A percentile compares a stretch with the other conserved stretches of the same genome.
Conservation (phyloP, 2,888 invertebrate genomes). For the Cerceris ruficornis region DNA sequence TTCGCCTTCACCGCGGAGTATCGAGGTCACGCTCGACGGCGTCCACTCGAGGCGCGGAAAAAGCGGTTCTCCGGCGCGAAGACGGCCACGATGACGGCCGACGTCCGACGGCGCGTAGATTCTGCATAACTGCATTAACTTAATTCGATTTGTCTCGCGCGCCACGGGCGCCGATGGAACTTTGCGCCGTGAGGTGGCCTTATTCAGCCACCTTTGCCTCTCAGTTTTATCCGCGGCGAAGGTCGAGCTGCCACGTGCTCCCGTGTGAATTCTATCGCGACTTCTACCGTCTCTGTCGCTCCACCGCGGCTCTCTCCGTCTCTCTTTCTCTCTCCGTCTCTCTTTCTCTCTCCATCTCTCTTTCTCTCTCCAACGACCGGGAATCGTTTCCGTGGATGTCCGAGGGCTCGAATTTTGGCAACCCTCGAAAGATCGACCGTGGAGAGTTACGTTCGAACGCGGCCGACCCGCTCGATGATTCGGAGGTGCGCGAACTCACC, state of each 20-base stretch:
- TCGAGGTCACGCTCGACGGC: too few species aligned
- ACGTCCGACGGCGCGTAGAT: not conserved
- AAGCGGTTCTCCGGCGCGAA: slow-evolving; percentile 3
- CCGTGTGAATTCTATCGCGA: not conserved
- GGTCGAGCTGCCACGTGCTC: slow-evolving; percentile 31
- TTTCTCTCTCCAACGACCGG: not conserved
- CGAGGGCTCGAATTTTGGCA: too few species aligned
- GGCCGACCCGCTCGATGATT: too few species aligned
- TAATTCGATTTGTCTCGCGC: slow-evolving; percentile 66
- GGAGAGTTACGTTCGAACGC: too few species aligned
- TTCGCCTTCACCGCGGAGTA: too few species aligned
- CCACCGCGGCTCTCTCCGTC: not conserved
- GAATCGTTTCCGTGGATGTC: too few species aligned
- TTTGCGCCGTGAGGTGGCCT: slow-evolving; percentile 19
- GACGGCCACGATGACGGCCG: not conserved
- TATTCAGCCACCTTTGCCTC: slow-evolving; percentile 41
- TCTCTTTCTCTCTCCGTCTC: not conserved
- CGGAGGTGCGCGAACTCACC: too few species aligned
- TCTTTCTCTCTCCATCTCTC: not conserved
- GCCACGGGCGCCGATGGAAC: slow-evolving; percentile 19
- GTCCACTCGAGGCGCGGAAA: too few species aligned
- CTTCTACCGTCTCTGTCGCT: not conserved
- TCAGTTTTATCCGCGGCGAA: slow-evolving; percentile 47
- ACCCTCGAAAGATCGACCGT: too few species aligned
- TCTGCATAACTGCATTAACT: slow-evolving; percentile 66